Percentiles rank a stretch among this genome's conserved stretches.
Conservation (phyloP, 2,113 vertebrate species). For the Phylloscopus trochiloides region DNA sequence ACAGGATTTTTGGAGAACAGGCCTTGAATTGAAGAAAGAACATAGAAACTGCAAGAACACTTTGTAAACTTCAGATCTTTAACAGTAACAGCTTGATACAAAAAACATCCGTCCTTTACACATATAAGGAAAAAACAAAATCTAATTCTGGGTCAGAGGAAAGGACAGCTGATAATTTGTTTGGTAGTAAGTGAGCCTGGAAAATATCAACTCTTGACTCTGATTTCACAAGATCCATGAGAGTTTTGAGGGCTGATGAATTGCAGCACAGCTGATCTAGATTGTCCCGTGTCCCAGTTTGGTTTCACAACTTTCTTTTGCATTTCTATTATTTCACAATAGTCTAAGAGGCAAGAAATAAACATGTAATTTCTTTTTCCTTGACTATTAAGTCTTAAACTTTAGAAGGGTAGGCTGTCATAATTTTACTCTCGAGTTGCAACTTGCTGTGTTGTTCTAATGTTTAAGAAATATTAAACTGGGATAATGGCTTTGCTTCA, state of each 20-base stretch:
- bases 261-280: neutral
- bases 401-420: neutral
- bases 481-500: neutral
- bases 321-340: neutral
- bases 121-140: neutral
- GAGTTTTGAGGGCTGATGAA: neutral
- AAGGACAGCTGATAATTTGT: neutral
- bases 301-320: constrained; percentile 1
- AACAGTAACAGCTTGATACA: neutral
- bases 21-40: neutral
- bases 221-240: neutral
- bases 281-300: neutral
- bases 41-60: neutral
- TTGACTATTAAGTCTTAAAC: neutral
- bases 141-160: neutral
- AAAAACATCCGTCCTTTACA: neutral
- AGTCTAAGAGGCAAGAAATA: neutral
- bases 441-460: neutral
- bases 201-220: neutral
- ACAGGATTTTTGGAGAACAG: neutral
- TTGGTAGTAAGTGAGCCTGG: neutral
- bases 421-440: neutral
- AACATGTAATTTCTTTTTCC: neutral
- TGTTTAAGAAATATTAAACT: neutral
- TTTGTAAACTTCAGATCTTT: neutral